Percentiles rank a stretch among this genome's conserved stretches.
These are phyloP conservation scores for Colinus virginianus DNA, from an alignment of 2,113 vertebrate species.

Conservation along the genomic window DNA sequence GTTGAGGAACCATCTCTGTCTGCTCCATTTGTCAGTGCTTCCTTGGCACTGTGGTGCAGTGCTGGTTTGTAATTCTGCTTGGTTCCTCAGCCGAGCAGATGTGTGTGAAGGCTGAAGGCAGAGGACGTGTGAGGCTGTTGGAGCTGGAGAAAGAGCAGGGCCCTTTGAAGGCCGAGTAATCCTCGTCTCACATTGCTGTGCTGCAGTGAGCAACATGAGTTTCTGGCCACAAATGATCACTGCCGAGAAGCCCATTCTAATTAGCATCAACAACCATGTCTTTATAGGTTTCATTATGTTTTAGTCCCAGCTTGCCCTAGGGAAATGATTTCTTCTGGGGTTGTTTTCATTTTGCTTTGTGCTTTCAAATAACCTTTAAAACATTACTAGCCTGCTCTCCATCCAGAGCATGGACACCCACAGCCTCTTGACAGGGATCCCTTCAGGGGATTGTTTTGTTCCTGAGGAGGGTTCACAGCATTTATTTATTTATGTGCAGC, in stretches of 20 bases:
- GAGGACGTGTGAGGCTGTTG: fast-evolving
- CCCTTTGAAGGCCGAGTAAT: fast-evolving
- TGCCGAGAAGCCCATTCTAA: neutral
- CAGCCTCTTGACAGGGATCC: neutral
- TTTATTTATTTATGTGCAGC: neutral
- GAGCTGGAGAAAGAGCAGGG: neutral
- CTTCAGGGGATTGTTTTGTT: neutral
- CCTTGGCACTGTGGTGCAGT: neutral
- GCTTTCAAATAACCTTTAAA: neutral
- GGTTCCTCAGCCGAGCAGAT: neutral
- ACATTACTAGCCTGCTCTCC: neutral
- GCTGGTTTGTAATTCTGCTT: neutral
- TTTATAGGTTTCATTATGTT: neutral
- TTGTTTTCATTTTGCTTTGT: neutral
- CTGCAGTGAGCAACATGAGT: neutral
- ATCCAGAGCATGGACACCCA: neutral
- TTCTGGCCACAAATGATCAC: neutral
- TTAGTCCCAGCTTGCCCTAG: neutral
- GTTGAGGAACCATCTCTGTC: neutral
- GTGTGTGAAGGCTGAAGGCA: neutral
- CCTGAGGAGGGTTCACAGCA: neutral
- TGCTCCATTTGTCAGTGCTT: neutral
- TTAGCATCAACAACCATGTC: neutral
- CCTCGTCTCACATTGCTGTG: neutral
- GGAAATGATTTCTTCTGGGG: neutral